Percentiles rank a stretch among this genome's conserved stretches.
Evolutionary conservation across 2,888 invertebrate genomes (phyloP).

Genomic region (Drosophila dives): DNA sequence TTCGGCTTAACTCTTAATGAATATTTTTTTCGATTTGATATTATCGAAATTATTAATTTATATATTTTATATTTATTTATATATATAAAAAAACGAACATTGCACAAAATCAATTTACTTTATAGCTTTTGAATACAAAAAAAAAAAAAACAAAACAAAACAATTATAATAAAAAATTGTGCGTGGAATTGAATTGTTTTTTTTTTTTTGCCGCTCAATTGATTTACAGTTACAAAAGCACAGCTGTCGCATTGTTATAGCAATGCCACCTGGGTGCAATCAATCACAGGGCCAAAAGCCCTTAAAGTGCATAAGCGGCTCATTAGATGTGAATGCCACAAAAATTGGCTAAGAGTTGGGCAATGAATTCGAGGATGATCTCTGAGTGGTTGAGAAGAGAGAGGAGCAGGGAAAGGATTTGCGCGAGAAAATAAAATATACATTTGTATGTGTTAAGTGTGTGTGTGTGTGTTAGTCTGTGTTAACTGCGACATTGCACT

Average conservation of each 20-base stretch:
- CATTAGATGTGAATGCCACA: constrained; percentile 46
- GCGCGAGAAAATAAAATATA: constrained; percentile 22
- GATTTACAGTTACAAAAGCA: constrained; percentile 32
- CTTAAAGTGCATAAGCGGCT: constrained; percentile 49
- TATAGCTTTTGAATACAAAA: background rate
- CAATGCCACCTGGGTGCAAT: constrained; percentile 49
- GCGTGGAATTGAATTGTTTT: constrained; percentile 23
- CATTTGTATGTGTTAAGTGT: background rate
- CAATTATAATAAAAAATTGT: constrained; percentile 5
- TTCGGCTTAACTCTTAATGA: background rate
- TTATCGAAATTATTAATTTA: background rate
- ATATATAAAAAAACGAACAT: background rate
- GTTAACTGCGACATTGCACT: constrained; percentile 37
- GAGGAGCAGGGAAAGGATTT: constrained; percentile 20
- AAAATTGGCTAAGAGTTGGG: background rate
- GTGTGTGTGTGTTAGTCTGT: constrained; percentile 3
- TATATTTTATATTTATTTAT: too few species aligned
- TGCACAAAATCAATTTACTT: background rate
- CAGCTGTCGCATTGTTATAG: constrained; percentile 23
- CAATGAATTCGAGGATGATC: constrained; percentile 8
- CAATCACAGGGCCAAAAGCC: constrained; percentile 44
- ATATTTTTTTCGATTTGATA: background rate
- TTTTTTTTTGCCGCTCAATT: constrained; percentile 22
- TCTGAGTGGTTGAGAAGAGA: background rate
- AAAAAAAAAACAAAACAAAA: background rate